These are phyloP conservation scores for Mallotus villosus DNA, from an alignment of 2,797 vertebrate species.

Conservation along the genomic window DNA sequence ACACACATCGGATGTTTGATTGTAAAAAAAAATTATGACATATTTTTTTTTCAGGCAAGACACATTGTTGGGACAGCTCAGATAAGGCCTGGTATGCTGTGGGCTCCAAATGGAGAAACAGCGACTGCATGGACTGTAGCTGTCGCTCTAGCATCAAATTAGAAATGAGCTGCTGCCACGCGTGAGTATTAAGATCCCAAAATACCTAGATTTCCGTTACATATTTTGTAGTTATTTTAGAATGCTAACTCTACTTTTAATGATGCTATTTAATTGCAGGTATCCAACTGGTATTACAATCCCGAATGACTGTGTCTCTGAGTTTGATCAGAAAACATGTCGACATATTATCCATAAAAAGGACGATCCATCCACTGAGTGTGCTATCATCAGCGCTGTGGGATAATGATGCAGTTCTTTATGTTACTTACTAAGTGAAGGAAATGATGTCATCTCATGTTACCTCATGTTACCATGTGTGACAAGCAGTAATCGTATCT, in stretches of 20 bases:
- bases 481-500: neutral
- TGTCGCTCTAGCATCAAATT: conserved; percentile 24
- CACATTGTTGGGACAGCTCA: conserved; percentile 40
- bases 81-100: conserved; percentile 49
- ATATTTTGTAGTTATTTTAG: too few relatives aligned
- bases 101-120: conserved; percentile 58
- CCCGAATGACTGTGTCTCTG: conserved; percentile 56
- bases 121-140: conserved; percentile 23
- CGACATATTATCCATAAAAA: conserved; percentile 57
- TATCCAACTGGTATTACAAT: fast-evolving
- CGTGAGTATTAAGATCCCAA: conserved; percentile 38
- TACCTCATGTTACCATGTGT: too few relatives aligned
- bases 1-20: neutral
- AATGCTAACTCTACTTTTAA: neutral
- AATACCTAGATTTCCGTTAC: neutral
- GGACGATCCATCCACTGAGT: conserved; percentile 37
- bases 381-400: conserved; percentile 8
- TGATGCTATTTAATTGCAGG: conserved; percentile 49
- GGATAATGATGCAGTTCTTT: conserved; percentile 45
- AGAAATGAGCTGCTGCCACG: conserved; percentile 22
- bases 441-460: too few relatives aligned
- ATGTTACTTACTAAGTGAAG: neutral
- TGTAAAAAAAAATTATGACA: conserved; percentile 14
- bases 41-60: conserved; percentile 20
- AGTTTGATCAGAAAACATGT: conserved; percentile 52